Evolutionary conservation across 2,888 invertebrate genomes (phyloP), one percentile per base, ranked within the genome.

Genomic region (Drosophila parthenogenetica): DNA sequence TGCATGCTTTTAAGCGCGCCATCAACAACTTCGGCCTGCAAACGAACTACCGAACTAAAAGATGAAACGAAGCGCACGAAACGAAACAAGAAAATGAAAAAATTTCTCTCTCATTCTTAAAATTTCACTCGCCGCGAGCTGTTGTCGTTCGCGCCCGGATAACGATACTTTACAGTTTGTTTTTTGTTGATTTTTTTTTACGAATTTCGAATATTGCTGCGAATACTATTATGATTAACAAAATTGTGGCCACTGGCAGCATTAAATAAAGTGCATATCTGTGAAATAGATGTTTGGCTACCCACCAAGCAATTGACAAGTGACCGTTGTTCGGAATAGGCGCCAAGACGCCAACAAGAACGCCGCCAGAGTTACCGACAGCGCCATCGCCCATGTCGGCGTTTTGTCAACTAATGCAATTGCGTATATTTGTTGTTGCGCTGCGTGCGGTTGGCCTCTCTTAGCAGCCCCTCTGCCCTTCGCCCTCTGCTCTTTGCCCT

Each of bases 61-160:
- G 72, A 71, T 55, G 73, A 76, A 74, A 59, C 77, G 77, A 65
- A 75, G 46, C 58, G 50, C 61, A 55, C 50, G 71, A 71, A 76
- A 66, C 76, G 76, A 74, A 76, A 74, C 74, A 74, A 76, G 74
- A 74, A 76, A 76, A 65, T 76, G 72, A 71, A 76, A 54, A 55
- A 66, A 67, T 75, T 72, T 75, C 74, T 75, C 74, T 74, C 74
- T 75, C 74, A 75, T 75, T 75, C 74, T 75, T 75, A 54, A 75
- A 75, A 75, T 77, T 76, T 81, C 73, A 76, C 68, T 79, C 69
- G 76, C 72, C 79, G 79, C 71, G 77, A 79, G 80, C 73, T 75
- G 74, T 79, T 73, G 80, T 79, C 80, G 77, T 75, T 63, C 78
- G 80, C 73, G 80, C 80, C 78, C 78, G 78, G 78, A 80, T 62